Percentiles rank a stretch among this genome's conserved stretches.
phyloP scores from a whole-genome alignment of 2,113 vertebrate species.

The Setophaga kirtlandii region DNA sequence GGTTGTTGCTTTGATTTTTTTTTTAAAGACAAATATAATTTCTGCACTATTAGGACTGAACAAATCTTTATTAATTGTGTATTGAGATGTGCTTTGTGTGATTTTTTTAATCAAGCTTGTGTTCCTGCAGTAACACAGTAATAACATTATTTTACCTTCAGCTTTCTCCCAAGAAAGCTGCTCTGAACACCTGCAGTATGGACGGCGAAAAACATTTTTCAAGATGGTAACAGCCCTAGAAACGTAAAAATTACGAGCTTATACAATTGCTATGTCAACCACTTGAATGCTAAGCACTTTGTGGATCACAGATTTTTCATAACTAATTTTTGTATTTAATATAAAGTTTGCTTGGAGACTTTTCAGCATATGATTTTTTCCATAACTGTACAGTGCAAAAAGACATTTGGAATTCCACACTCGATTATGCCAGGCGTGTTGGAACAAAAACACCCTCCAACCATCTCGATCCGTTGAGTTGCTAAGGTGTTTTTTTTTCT shows the following conservation, averaged over 20 bases:
- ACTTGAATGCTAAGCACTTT: constrained; percentile 84
- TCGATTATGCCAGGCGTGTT: constrained; percentile 58
- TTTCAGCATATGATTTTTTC: constrained; percentile 81
- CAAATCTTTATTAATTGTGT: constrained; percentile 88
- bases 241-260: constrained; percentile 69
- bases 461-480: constrained; percentile 27
- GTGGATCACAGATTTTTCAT: constrained; percentile 84
- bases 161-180: constrained; percentile 84
- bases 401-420: constrained; percentile 75
- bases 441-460: constrained; percentile 43
- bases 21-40: constrained; percentile 68
- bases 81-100: constrained; percentile 91
- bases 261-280: constrained; percentile 72
- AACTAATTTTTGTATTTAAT: constrained; percentile 84
- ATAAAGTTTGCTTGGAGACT: constrained; percentile 81
- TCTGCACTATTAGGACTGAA: constrained; percentile 92
- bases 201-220: constrained; percentile 71
- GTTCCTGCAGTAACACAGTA: constrained; percentile 90
- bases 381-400: constrained; percentile 81
- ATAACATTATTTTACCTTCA: constrained; percentile 81
- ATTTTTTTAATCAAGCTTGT: constrained; percentile 82
- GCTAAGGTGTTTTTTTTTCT: constrained; percentile 14
- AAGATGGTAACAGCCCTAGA: constrained; percentile 81
- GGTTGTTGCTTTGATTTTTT: constrained; percentile 86
- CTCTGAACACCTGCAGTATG: constrained; percentile 71